Conservation (phyloP, 2,797 vertebrate genomes). For the Prionace glauca region DNA sequence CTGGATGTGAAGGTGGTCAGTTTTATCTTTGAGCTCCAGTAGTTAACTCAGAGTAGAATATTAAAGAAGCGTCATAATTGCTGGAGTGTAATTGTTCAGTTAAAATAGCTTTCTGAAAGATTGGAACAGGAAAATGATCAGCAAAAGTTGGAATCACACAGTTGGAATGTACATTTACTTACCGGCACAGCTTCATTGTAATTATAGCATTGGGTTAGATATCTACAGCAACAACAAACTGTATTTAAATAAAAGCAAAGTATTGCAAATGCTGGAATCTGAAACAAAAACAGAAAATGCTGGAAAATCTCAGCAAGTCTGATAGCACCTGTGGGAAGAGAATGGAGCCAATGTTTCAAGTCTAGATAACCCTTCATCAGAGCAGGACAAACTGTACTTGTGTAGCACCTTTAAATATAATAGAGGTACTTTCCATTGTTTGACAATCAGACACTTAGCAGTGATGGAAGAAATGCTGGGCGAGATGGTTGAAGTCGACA, state of each 20-base stretch:
- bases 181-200: neutral
- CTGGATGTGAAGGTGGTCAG: neutral
- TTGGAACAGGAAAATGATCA: neutral
- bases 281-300: too few species aligned
- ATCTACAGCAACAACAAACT: neutral
- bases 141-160: neutral
- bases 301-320: too few species aligned
- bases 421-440: neutral
- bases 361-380: too few species aligned
- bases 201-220: neutral
- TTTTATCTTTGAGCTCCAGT: neutral
- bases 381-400: too few species aligned
- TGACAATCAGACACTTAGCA: neutral
- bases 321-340: too few species aligned
- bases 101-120: neutral
- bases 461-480: neutral
- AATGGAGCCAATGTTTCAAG: too few species aligned
- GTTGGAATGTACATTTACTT: neutral
- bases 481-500: neutral
- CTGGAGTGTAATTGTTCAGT: neutral
- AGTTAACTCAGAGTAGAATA: slow-evolving; percentile 24
- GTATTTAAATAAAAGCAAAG: too few species aligned
- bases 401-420: neutral
- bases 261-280: too few species aligned
- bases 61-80: neutral